Conservation (phyloP, 1,140 invertebrate species). For the Calephelis virginiensis region DNA sequence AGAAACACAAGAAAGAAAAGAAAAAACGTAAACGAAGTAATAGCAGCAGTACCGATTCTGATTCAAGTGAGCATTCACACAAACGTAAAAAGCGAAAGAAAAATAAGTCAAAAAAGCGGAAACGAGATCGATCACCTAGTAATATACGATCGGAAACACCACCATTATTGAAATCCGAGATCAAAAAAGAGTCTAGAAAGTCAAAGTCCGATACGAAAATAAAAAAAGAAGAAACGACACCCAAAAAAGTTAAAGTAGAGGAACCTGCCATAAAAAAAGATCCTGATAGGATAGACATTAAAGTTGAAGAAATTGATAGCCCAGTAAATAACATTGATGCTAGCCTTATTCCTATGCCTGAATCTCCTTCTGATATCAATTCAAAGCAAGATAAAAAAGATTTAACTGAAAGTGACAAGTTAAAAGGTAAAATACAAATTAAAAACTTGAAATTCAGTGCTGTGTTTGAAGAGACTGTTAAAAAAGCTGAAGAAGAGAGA, state of each 20-base stretch:
- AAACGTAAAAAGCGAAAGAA: constrained; percentile 78
- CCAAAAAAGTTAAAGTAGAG: constrained; percentile 2
- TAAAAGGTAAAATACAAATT: constrained; percentile 79
- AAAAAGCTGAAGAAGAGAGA: constrained; percentile 82
- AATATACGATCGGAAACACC: constrained; percentile 26
- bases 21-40: constrained; percentile 60
- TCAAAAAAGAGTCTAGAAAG: constrained; percentile 80
- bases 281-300: constrained; percentile 21
- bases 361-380: constrained; percentile 47
- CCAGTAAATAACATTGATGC: constrained; percentile 41
- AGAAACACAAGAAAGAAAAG: constrained; percentile 70
- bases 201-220: constrained; percentile 61
- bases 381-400: constrained; percentile 51
- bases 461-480: constrained; percentile 83
- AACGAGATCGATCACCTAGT: constrained; percentile 74
- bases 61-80: constrained; percentile 53
- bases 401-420: constrained; percentile 54
- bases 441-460: constrained; percentile 84
- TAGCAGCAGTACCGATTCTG: constrained; percentile 51
- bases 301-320: constrained; percentile 25
- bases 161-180: constrained; percentile 55
- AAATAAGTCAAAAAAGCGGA: constrained; percentile 78
- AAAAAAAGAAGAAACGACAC: constrained; percentile 34
- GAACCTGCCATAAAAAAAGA: constrained; percentile 43
- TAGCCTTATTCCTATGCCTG: constrained; percentile 58